Conservation (phyloP, 2,888 invertebrate species). For the Eupithecia dodoneata region DNA sequence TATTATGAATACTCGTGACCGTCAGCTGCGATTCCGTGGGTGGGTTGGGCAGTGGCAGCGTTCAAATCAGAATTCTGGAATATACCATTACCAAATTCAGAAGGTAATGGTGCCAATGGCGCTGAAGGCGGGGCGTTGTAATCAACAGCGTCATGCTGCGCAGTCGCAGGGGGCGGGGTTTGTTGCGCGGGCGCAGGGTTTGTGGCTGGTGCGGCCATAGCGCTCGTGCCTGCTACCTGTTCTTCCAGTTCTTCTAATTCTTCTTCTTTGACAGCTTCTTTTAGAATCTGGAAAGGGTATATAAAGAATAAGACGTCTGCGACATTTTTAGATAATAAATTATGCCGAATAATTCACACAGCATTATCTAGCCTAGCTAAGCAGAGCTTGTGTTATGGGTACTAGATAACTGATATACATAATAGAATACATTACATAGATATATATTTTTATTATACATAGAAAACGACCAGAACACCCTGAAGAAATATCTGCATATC, state of each 20-base stretch:
- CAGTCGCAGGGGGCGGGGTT: slow-evolving; percentile 21
- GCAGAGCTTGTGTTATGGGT: too few relatives aligned
- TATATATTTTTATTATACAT: too few relatives aligned
- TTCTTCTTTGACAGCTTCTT: slow-evolving; percentile 72
- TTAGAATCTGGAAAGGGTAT: slow-evolving; percentile 59
- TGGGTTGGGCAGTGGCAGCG: too few relatives aligned
- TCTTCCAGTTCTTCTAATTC: slow-evolving; percentile 61
- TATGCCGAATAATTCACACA: too few relatives aligned
- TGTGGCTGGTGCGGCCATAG: slow-evolving; percentile 45
- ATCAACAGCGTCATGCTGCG: slow-evolving; percentile 41
- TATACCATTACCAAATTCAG: slow-evolving; percentile 45
- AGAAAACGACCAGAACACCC: too few relatives aligned
- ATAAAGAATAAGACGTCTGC: background rate
- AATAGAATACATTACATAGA: too few relatives aligned
- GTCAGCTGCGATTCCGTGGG: too few relatives aligned
- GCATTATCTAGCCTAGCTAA: background rate
- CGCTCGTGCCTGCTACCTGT: slow-evolving; percentile 37
- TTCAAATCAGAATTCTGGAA: too few relatives aligned
- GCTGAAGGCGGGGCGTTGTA: slow-evolving; percentile 40
- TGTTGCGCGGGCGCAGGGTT: slow-evolving; percentile 37
- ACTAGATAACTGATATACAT: too few relatives aligned
- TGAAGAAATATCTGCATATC: too few relatives aligned
- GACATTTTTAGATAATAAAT: background rate
- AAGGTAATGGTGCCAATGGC: slow-evolving; percentile 39
- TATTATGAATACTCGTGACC: too few relatives aligned